These are phyloP conservation scores for Haliaeetus leucogaster DNA, from an alignment of 2,113 vertebrate genomes.

Conservation along the genomic window DNA sequence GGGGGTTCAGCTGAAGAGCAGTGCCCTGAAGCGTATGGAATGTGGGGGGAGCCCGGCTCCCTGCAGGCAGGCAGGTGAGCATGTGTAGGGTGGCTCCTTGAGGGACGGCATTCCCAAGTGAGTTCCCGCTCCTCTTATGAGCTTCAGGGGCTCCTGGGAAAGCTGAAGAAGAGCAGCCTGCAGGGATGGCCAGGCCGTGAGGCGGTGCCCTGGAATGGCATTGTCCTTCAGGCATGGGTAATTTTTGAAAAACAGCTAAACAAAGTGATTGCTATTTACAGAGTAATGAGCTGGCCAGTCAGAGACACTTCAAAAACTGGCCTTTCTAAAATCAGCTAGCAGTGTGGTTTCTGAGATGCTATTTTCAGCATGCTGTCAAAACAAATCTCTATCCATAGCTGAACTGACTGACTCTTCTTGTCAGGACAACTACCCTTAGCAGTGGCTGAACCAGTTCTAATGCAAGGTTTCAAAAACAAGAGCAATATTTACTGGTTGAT, in stretches of 20 bases:
- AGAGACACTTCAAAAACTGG: neutral
- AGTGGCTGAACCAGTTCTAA: neutral
- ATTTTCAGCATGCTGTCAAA: slow-evolving; percentile 49
- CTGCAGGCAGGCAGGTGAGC: neutral
- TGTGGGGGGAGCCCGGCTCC: neutral
- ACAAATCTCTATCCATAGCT: slow-evolving; percentile 23
- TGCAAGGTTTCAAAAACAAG: neutral
- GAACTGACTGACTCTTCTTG: slow-evolving; percentile 7
- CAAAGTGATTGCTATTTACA: neutral
- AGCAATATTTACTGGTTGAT: neutral
- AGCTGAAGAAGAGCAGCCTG: neutral
- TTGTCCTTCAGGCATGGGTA: neutral
- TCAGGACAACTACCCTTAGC: neutral
- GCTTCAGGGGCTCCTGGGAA: neutral
- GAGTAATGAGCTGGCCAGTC: neutral
- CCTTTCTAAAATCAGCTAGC: neutral
- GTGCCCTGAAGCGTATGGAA: neutral
- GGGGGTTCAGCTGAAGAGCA: neutral
- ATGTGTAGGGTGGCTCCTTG: neutral
- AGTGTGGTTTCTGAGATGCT: slow-evolving; percentile 12
- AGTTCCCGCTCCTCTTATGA: neutral
- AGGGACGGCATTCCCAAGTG: neutral
- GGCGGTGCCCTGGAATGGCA: neutral
- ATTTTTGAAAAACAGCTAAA: neutral
- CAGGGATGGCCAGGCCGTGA: neutral